phyloP scores from a whole-genome alignment of 30 jellyfish, hydroid and myxozoan species.

The Mastigias papua region DNA sequence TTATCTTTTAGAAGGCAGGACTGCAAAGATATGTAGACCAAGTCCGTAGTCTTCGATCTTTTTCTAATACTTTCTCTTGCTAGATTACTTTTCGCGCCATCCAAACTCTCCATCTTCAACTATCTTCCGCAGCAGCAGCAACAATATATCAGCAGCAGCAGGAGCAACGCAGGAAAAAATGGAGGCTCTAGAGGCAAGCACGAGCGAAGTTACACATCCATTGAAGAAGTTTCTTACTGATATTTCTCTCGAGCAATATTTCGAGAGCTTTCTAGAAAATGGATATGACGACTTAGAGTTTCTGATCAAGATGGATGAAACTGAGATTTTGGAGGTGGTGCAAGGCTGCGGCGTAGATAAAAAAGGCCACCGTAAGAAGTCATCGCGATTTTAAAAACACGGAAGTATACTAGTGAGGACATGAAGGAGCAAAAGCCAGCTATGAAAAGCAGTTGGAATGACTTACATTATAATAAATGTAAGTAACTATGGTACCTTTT shows the following conservation, averaged over 20 bases:
- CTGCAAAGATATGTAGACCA: not conserved
- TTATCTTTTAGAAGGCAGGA: not conserved
- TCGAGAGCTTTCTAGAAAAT: not conserved
- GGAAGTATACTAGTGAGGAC: not conserved
- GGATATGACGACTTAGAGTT: slow-evolving; percentile 10
- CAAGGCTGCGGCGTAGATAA: not conserved
- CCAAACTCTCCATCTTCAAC: no score
- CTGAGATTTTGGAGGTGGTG: not conserved
- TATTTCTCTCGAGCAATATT: not conserved
- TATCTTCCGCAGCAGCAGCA: no score
- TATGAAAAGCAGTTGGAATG: not conserved
- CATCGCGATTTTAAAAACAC: not conserved
- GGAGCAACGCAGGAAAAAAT: no score
- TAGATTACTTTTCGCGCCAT: no score
- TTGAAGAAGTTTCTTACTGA: slow-evolving; percentile 7
- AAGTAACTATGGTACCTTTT: no score
- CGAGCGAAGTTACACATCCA: no score
- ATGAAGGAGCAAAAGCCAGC: not conserved
- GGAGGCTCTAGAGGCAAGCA: no score
- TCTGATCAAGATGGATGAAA: not conserved
- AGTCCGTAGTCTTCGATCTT: not conserved
- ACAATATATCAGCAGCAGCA: no score
- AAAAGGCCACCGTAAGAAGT: slow-evolving; percentile 3
- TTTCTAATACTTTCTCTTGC: not conserved
- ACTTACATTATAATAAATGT: not conserved